Evolutionary conservation across 2,888 invertebrate genomes (phyloP), one percentile per base, ranked within the genome.

Genomic region (Anoplius nigerrimus): DNA sequence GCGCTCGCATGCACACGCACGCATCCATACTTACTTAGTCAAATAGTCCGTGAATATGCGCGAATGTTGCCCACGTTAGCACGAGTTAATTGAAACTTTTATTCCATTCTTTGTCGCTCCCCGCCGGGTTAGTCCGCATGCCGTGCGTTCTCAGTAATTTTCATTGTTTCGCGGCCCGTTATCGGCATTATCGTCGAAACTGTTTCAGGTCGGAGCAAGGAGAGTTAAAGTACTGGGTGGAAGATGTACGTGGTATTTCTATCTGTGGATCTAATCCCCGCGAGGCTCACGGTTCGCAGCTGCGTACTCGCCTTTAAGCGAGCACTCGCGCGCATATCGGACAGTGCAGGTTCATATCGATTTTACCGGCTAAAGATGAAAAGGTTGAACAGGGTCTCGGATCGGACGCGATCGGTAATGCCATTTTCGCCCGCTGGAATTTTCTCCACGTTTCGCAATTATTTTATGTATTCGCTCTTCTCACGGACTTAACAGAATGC

Each of bases 1-100:
- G 27, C 56, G 60, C 51, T 42, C 55, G 27, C 67, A 61, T 62
- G 11, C 34, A 13, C 34, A 11, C 8, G 34, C 34, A 34, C 11
- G 34, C 11, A 34, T 13, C 11, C 34, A 13, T 11, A 34, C 34
- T 34, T 34, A 58, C 67, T 76, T 75, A 79, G 75, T 75, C n/a
- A n/a, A n/a, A n/a, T 74, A 62, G 77, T 74, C 74, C 69, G 77
- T 79, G 79, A 79, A 79, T 79, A 79, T 66, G 67, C 67, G 62
- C 58, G 59, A 72, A 67, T 71, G 75, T 66, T 69, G 64, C 66
- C 66, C 77, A 69, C 75, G 66, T 73, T 69, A 67, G 22, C 27
- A 59, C 56, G 72, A 77, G 79, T 74, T 79, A 79, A 79, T 79
- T 79, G 79, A 79, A 79, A 79, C 79, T 79, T 77, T 79, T 79